Percentiles rank a stretch among this genome's conserved stretches.
Evolutionary conservation across 2,888 invertebrate genomes (phyloP).

Genomic region (Lasioglossum calceatum): DNA sequence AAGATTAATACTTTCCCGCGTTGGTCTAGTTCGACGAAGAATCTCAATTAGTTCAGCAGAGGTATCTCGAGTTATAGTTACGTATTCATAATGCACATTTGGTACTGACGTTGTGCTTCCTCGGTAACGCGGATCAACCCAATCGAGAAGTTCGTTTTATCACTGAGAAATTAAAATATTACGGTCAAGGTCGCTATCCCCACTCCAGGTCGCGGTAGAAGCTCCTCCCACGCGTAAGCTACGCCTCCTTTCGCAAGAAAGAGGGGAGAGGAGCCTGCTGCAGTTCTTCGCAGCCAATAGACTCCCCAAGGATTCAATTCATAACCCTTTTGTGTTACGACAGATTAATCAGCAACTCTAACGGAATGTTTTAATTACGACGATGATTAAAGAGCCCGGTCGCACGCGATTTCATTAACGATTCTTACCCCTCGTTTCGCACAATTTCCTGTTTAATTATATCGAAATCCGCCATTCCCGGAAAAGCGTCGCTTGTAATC

Average conservation of each 20-base stretch:
- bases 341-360: neutral
- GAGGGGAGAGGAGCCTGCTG: neutral
- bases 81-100: conserved; percentile 61
- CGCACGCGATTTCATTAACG: conserved; percentile 3
- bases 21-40: conserved; percentile 22
- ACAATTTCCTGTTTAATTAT: neutral
- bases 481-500: neutral
- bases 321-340: neutral
- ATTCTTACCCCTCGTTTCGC: neutral
- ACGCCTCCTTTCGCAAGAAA: neutral
- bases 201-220: neutral
- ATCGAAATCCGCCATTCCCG: neutral
- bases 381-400: neutral
- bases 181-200: neutral
- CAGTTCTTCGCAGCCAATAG: neutral
- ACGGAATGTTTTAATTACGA: neutral
- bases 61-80: conserved; percentile 51
- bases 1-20: conserved; percentile 33
- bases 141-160: conserved; percentile 26
- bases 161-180: neutral
- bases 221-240: neutral
- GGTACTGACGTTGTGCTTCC: conserved; percentile 56
- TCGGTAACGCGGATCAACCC: conserved; percentile 34
- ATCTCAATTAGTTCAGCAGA: conserved; percentile 24
- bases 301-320: neutral